Base-by-base conservation (phyloP, 1,140 invertebrate genomes). In the Anoplolepis gracilipes region DNA sequence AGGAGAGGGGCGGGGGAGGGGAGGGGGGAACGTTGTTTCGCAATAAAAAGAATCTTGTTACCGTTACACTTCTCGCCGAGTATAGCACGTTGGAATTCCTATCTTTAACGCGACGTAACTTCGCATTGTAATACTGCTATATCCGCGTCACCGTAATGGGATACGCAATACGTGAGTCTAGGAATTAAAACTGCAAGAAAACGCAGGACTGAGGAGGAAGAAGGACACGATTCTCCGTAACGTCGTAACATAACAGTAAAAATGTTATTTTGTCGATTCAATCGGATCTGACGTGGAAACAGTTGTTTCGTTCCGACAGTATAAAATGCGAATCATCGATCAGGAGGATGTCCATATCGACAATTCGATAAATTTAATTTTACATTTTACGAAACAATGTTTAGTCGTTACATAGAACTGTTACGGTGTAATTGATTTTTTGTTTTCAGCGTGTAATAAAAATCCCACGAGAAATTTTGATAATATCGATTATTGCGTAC, bases 21-120 rank as follows among this genome's bases (percentile, higher is more conserved):
- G n/a, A n/a, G n/a, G n/a, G 19, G 28, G 42, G 25, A 42, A 53
- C 30, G 53, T 13, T 28, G 78, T 73, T 73, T 73, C 65, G 55
- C 53, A 82, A 82, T 61, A 73, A 82, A 79, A 79, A 69, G 67
- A 46, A 42, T 59, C n/a, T 36, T 10, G 65, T 81, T 82, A 82
- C 78, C 78, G 78, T 82, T 82, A 82, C 19, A 49, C 46, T 49
- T 49, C 46, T n/a, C 42, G 36, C 39, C 33, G 36, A 19, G 13
- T 70, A 53, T n/a, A 11, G 65, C 39, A 53, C 28, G 78, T 42
- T 59, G 53, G 67, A 82, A 82, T 82, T 82, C 65, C 53, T 59
- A 33, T 30, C 53, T 59, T 82, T 73, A 46, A 82, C 67, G 65
- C 78, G 13, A 62, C 25, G 53, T 69, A 64, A 69, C 67, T 73